A percentile compares a stretch with the other conserved stretches of the same genome.
Conservation (phyloP, 2,113 vertebrate species). For the Lonchura striata region DNA sequence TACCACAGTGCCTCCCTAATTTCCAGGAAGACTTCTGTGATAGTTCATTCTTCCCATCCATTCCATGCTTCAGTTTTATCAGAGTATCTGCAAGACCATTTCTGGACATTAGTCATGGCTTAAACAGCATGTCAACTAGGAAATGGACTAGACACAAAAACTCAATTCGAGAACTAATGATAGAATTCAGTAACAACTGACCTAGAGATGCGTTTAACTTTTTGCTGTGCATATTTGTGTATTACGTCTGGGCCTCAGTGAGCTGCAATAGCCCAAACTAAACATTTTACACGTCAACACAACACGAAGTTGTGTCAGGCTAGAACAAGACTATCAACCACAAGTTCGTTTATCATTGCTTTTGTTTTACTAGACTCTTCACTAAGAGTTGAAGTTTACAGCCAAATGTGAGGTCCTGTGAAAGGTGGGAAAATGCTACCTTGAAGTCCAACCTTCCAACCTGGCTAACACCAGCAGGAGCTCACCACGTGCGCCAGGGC, state of each 20-base stretch:
- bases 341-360: not conserved
- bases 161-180: not conserved
- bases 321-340: not conserved
- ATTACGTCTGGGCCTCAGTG: not conserved
- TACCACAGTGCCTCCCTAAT: not conserved
- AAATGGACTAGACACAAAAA: not conserved
- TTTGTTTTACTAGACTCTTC: not conserved
- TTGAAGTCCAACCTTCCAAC: fast-evolving
- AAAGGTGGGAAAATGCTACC: not conserved
- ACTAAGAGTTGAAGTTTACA: not conserved
- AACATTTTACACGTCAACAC: not conserved
- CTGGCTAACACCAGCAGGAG: not conserved
- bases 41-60: not conserved
- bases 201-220: not conserved
- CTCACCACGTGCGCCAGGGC: not conserved
- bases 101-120: not conserved
- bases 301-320: not conserved
- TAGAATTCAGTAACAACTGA: not conserved
- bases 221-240: fast-evolving
- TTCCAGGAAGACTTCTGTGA: not conserved
- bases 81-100: not conserved
- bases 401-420: not conserved
- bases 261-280: not conserved
- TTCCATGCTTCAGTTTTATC: not conserved
- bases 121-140: not conserved